Percentiles rank a stretch among this genome's conserved stretches.
These are phyloP conservation scores for Vimba vimba DNA, from an alignment of 2,113 vertebrate genomes.

Conservation along the genomic window DNA sequence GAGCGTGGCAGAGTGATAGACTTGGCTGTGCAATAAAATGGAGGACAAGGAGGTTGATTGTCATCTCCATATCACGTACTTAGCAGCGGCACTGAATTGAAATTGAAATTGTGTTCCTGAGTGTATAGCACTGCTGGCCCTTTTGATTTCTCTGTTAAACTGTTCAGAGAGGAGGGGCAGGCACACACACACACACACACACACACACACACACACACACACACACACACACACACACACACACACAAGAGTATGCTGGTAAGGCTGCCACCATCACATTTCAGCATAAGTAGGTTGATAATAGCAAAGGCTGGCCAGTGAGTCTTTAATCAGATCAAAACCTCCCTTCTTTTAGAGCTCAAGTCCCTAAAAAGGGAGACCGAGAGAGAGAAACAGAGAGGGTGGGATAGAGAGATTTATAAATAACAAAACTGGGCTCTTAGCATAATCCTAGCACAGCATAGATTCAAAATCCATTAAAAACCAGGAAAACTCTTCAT, in stretches of 20 bases:
- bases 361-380: slow-evolving; percentile 18
- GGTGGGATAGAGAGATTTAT: slow-evolving; percentile 21
- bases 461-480: slow-evolving; percentile 22
- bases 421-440: slow-evolving; percentile 45
- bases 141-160: slow-evolving; percentile 68
- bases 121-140: slow-evolving; percentile 68
- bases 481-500: slow-evolving; percentile 34
- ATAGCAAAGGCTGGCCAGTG: slow-evolving; percentile 39
- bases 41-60: slow-evolving; percentile 64
- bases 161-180: slow-evolving; percentile 53
- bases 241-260: not conserved
- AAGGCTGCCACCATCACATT: slow-evolving; percentile 24
- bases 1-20: slow-evolving; percentile 51
- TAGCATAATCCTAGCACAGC: slow-evolving; percentile 53
- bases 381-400: slow-evolving; percentile 2
- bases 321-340: slow-evolving; percentile 52
- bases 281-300: slow-evolving; percentile 45
- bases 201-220: slow-evolving; percentile 44
- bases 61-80: slow-evolving; percentile 71
- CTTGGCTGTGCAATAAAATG: slow-evolving; percentile 51
- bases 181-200: slow-evolving; percentile 11
- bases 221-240: not conserved
- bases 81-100: slow-evolving; percentile 73
- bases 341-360: not conserved
- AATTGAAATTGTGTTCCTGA: slow-evolving; percentile 78